These are phyloP conservation scores for Notarius quadriscutis DNA, from an alignment of 2,113 vertebrate species.

Conservation along the genomic window DNA sequence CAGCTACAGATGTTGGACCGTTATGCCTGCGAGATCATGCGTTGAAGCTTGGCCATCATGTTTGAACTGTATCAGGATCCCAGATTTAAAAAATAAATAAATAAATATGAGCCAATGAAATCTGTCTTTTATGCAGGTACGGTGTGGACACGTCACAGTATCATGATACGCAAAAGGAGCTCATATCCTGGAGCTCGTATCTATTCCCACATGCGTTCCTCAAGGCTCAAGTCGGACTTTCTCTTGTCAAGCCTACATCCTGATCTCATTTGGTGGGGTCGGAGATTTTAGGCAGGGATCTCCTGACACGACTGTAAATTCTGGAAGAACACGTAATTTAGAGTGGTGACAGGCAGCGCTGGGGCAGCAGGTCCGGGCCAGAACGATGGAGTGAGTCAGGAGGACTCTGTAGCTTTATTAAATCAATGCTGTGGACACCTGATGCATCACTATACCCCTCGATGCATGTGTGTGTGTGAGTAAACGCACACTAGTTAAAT, in stretches of 20 bases:
- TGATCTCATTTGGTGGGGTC: constrained; percentile 58
- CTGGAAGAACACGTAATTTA: constrained; percentile 60
- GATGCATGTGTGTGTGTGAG: not conserved
- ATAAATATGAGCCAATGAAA: constrained; percentile 53
- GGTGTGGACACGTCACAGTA: constrained; percentile 57
- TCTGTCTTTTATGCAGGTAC: constrained; percentile 54
- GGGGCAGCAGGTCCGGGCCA: constrained; percentile 34
- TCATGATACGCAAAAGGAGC: constrained; percentile 57
- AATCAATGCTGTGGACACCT: constrained; percentile 43
- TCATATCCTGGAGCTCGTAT: constrained; percentile 58
- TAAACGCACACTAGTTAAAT: constrained; percentile 22
- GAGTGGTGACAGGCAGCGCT: constrained; percentile 50
- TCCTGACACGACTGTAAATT: constrained; percentile 62
- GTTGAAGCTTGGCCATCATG: constrained; percentile 51
- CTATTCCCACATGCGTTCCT: constrained; percentile 29
- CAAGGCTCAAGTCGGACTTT: constrained; percentile 47
- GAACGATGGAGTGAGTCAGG: constrained; percentile 54
- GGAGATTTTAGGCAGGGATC: constrained; percentile 54
- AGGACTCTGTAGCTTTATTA: constrained; percentile 57
- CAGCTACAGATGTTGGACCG: constrained; percentile 53
- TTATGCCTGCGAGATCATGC: constrained; percentile 39
- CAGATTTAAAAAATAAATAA: constrained; percentile 54
- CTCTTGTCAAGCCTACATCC: constrained; percentile 46
- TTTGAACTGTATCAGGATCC: constrained; percentile 51
- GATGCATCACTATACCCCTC: constrained; percentile 33